Evolutionary conservation across 1,140 invertebrate genomes (phyloP).

Genomic region (Heliothis subflexa): DNA sequence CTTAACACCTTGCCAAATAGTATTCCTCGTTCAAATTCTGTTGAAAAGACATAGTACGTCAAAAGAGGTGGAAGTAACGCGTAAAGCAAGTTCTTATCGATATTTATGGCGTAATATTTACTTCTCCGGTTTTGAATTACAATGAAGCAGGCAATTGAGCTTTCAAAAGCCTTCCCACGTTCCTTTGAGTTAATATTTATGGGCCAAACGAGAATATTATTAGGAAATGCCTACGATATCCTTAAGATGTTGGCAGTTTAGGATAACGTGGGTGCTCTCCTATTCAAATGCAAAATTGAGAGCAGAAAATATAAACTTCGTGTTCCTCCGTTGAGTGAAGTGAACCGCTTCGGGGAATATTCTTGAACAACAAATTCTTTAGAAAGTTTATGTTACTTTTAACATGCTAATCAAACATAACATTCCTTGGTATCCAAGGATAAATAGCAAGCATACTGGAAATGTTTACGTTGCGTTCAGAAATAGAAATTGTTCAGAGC

Average conservation of each 20-base stretch:
- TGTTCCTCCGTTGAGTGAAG: not conserved
- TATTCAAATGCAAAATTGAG: constrained; percentile 21
- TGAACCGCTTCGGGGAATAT: not conserved
- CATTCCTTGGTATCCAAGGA: constrained; percentile 19
- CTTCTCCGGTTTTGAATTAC: constrained; percentile 36
- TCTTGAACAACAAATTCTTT: not conserved
- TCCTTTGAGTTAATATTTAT: constrained; percentile 38
- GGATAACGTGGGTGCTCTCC: constrained; percentile 19
- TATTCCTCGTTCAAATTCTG: constrained; percentile 20
- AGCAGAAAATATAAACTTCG: not conserved
- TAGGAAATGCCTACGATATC: constrained; percentile 36
- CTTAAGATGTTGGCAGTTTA: constrained; percentile 18
- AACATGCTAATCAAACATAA: constrained; percentile 23
- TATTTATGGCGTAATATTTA: constrained; percentile 46
- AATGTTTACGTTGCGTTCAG: constrained; percentile 13
- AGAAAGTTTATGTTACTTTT: constrained; percentile 6
- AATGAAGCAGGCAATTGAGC: constrained; percentile 46
- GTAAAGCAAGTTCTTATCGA: constrained; percentile 40
- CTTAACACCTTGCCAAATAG: not conserved
- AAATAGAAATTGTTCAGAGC: constrained; percentile 25
- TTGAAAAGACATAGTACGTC: constrained; percentile 28
- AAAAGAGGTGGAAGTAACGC: constrained; percentile 39
- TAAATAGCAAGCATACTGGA: not conserved
- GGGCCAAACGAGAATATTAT: constrained; percentile 35
- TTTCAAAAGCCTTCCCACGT: constrained; percentile 45